Conservation (phyloP, 1,140 invertebrate species). For the Asobara japonica region DNA sequence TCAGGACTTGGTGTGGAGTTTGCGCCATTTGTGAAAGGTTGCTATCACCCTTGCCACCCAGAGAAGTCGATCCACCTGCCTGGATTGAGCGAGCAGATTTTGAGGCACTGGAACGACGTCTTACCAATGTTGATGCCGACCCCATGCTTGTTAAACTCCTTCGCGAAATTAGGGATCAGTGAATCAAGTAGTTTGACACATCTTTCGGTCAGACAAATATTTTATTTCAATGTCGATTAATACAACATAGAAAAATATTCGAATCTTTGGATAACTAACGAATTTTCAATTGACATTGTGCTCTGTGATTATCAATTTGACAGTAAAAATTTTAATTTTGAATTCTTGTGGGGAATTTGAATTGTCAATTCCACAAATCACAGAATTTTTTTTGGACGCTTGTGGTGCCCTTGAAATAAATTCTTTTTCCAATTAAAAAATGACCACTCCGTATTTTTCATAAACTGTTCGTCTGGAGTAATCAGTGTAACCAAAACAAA, state of each 20-base stretch:
- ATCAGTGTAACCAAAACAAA: neutral
- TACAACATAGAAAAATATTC: constrained; percentile 14
- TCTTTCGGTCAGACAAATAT: neutral
- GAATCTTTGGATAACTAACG: neutral
- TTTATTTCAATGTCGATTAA: neutral
- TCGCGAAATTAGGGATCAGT: constrained; percentile 48
- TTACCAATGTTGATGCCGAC: constrained; percentile 38
- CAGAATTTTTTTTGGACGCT: constrained; percentile 4
- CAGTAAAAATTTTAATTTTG: neutral
- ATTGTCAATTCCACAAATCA: neutral
- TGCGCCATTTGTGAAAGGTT: constrained; percentile 74
- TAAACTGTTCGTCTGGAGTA: neutral
- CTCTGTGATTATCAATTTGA: neutral
- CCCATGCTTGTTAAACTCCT: constrained; percentile 47
- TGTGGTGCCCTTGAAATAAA: neutral
- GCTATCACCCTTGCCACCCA: constrained; percentile 64
- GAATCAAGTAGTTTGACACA: neutral
- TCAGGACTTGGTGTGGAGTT: constrained; percentile 75
- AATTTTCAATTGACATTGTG: neutral
- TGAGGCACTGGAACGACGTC: constrained; percentile 51
- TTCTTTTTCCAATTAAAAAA: neutral
- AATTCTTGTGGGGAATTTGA: neutral
- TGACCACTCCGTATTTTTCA: neutral
- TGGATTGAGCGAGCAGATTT: constrained; percentile 61
- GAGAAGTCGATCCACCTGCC: constrained; percentile 65